phyloP scores from a whole-genome alignment of 2,797 vertebrate genomes.

The Oophaga sylvatica region DNA sequence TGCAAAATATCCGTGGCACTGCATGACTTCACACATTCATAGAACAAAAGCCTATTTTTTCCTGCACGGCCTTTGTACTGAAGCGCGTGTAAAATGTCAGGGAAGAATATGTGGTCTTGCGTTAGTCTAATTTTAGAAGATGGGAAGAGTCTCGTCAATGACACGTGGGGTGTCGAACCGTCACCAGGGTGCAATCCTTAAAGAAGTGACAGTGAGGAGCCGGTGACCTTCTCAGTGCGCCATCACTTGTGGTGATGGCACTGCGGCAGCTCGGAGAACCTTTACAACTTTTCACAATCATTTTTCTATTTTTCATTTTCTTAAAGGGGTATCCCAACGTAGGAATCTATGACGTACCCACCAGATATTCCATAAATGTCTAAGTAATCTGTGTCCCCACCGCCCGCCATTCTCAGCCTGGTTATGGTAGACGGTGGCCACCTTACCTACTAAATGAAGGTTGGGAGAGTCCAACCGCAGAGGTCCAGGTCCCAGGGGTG shows the following conservation, averaged over 20 bases:
- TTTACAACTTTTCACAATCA: not conserved
- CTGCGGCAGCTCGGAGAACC: not conserved
- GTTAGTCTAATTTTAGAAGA: slow-evolving; percentile 38
- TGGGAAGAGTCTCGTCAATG: not conserved
- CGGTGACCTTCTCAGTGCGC: not conserved
- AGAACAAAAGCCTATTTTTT: not conserved
- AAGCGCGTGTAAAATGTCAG: not conserved
- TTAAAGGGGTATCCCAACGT: too few species aligned
- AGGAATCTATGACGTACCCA: too few species aligned
- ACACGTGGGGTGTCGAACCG: not conserved
- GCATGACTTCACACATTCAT: not conserved
- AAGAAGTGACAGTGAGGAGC: slow-evolving; percentile 26
- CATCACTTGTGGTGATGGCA: not conserved
- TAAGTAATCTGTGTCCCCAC: too few species aligned
- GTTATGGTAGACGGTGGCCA: too few species aligned
- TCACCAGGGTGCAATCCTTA: not conserved
- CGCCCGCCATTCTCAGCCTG: too few species aligned
- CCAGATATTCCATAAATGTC: too few species aligned
- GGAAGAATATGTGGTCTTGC: not conserved
- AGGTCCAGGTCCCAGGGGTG: too few species aligned
- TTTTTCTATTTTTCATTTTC: too few species aligned
- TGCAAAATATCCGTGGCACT: not conserved
- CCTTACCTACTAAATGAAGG: too few species aligned
- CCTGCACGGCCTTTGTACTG: not conserved
- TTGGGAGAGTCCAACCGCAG: too few species aligned